phyloP scores from a whole-genome alignment of 2,113 vertebrate genomes.

The Eolophus roseicapilla region DNA sequence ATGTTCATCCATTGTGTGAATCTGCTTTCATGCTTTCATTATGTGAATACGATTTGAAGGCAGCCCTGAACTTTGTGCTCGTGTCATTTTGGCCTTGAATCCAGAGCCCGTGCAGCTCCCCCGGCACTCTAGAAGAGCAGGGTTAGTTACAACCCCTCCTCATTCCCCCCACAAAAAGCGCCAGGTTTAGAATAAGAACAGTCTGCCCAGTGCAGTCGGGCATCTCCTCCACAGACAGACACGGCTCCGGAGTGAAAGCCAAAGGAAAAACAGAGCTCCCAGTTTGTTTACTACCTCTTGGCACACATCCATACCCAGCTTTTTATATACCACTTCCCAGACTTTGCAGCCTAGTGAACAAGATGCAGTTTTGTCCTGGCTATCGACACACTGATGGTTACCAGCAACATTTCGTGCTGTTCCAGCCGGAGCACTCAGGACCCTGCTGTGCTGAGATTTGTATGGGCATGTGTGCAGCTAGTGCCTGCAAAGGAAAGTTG shows the following conservation, averaged over 20 bases:
- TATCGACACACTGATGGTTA: neutral
- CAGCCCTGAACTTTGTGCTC: neutral
- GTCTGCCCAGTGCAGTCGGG: neutral
- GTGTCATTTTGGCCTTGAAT: neutral
- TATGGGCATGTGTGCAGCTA: neutral
- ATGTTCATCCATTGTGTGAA: neutral
- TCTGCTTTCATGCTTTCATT: neutral
- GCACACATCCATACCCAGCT: slow-evolving; percentile 24
- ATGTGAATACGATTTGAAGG: neutral
- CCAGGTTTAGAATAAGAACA: neutral
- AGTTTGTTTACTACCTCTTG: slow-evolving; percentile 66
- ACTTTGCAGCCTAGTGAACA: neutral
- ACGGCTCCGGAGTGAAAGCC: neutral
- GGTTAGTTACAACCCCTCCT: neutral
- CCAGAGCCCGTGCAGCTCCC: neutral
- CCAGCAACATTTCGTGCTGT: neutral
- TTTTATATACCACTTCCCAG: neutral
- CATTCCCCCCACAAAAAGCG: neutral
- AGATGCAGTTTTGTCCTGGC: neutral
- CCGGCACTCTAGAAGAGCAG: neutral
- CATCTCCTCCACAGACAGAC: neutral
- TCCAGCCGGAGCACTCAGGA: neutral
- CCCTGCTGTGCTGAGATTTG: neutral
- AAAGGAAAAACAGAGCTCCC: slow-evolving; percentile 43
- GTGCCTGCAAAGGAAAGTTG: neutral